Percentiles rank a stretch among this genome's conserved stretches.
Evolutionary conservation across 2,888 invertebrate genomes (phyloP).

Genomic region (Nematopogon swammerdamellus): DNA sequence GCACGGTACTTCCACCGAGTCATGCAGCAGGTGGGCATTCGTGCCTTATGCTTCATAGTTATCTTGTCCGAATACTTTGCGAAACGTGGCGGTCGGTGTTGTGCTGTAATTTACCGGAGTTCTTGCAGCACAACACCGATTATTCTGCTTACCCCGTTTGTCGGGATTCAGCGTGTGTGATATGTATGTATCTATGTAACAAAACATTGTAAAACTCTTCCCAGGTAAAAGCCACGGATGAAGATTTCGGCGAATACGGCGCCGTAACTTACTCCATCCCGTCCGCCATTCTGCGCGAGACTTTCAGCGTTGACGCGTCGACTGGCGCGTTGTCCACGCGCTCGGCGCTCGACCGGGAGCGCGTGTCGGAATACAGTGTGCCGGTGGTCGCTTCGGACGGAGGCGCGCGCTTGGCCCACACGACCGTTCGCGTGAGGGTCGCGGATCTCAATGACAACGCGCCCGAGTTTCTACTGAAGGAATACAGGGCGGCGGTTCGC

Average conservation of each 20-base stretch:
- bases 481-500: constrained; percentile 74
- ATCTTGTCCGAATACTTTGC: too few relatives aligned
- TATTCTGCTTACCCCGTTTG: too few relatives aligned
- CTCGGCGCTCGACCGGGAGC: constrained; percentile 72
- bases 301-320: constrained; percentile 68
- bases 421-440: constrained; percentile 75
- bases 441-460: constrained; percentile 81
- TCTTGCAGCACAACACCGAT: too few relatives aligned
- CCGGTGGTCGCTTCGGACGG: constrained; percentile 80
- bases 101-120: too few relatives aligned
- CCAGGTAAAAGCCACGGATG: constrained; percentile 74
- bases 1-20: too few relatives aligned
- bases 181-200: too few relatives aligned
- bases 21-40: too few relatives aligned
- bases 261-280: constrained; percentile 74
- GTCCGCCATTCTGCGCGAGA: constrained; percentile 67
- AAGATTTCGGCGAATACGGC: constrained; percentile 77
- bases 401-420: constrained; percentile 73
- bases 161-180: too few relatives aligned
- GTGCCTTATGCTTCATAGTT: too few relatives aligned
- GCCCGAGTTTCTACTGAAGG: constrained; percentile 70
- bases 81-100: too few relatives aligned
- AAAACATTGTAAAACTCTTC: constrained; percentile 1
- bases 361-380: constrained; percentile 57
- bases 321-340: constrained; percentile 70